phyloP scores from a whole-genome alignment of 2,888 invertebrate genomes.

The Timema cristinae region DNA sequence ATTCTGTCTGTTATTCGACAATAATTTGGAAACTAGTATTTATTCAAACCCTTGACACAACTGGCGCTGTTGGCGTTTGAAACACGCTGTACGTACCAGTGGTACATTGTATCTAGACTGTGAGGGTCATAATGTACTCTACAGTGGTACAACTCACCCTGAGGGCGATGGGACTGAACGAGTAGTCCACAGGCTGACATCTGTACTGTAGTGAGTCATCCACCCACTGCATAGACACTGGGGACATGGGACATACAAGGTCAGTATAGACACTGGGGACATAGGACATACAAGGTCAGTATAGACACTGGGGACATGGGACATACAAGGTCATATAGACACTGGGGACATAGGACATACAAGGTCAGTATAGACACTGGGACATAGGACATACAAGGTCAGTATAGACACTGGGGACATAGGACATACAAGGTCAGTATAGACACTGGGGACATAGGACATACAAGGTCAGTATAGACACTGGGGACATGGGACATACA shows the following conservation, averaged over 20 bases:
- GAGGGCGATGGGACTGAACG: constrained; percentile 67
- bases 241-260: constrained; percentile 6
- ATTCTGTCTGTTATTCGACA: too few species aligned
- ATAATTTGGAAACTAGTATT: too few species aligned
- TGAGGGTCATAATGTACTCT: neutral
- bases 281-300: constrained; percentile 38
- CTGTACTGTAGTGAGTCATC: constrained; percentile 86
- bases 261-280: too few species aligned
- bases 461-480: too few species aligned
- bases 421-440: constrained; percentile 48
- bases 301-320: constrained; percentile 49
- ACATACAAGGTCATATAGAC: too few species aligned
- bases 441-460: constrained; percentile 43
- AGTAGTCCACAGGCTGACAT: constrained; percentile 88
- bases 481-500: too few species aligned
- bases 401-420: too few species aligned
- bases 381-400: neutral
- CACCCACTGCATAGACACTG: constrained; percentile 62
- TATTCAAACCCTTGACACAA: neutral
- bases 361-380: constrained; percentile 58
- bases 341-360: too few species aligned
- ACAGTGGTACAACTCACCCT: constrained; percentile 56
- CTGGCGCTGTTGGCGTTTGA: too few species aligned
- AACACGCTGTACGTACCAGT: too few species aligned
- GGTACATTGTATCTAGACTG: neutral